Base-by-base conservation (phyloP, 64 coral and sea anemone genomes). In the Actinia equina region DNA sequence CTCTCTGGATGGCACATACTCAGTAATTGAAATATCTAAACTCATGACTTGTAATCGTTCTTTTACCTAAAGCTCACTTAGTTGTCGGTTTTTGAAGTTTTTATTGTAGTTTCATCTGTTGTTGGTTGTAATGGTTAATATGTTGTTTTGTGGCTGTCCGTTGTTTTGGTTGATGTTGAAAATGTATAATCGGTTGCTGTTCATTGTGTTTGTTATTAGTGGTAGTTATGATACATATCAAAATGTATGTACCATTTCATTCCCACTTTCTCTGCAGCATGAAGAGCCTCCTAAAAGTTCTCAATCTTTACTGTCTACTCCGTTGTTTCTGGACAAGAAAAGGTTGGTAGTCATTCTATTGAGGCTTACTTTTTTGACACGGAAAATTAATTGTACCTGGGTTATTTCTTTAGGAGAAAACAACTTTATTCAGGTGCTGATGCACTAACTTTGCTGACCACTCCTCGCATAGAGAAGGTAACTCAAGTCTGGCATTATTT, bases 371-470 rank as follows among this genome's bases (percentile, higher is more conserved):
- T 65, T 20, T 65, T 20, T 18, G 0, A 20, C 7, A 14, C 7
- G 1, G 22, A 65, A n/a, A 6, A 65, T 3, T 65, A n/a, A n/a
- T 23, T n/a, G 19, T 65, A n/a, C n/a, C 6, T 65, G 10, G 25
- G 15, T n/a, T 19, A 17, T 65, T 10, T 65, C 6, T 65, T 65
- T 20, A 98, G 89, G 45, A 86, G 90, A 85, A 87, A 92, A 70
- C 93, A 98, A 60, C 46, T 98, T 59, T 98, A 92, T 27, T 95
- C 90, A 52, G 96, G 96, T 65, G 96, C 96, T 9, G 93, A 98
- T 71, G 96, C 96, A 59, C 51, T 98, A 12, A 92, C 90, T 15
- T 65, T 98, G 85, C 74, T 98, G 43, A 84, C 90, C 1, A 98
- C 96, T 23, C 96, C 96, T 46, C 89, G 85, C 22, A 84, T 98